A percentile compares a stretch with the other conserved stretches of the same genome.
These are phyloP conservation scores for Melanotaenia nigrans DNA, from an alignment of 2,797 vertebrate species.

Conservation along the genomic window DNA sequence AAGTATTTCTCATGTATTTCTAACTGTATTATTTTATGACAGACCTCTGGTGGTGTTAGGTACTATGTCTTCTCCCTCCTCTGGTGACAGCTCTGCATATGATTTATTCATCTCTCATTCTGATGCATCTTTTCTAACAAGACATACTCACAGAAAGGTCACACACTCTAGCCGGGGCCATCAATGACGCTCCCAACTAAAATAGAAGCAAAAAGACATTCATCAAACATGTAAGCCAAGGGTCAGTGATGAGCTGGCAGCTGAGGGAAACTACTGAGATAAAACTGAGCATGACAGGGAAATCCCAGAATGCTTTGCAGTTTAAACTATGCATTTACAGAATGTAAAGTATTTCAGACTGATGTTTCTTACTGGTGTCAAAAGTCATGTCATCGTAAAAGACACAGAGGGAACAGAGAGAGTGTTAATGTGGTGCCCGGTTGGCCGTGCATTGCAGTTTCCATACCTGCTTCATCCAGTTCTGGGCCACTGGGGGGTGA, in stretches of 20 bases:
- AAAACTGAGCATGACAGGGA: constrained; percentile 36
- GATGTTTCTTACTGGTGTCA: background rate
- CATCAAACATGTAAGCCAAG: constrained; percentile 73
- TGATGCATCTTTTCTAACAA: constrained; percentile 68
- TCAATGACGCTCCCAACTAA: constrained; percentile 59
- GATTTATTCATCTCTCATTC: constrained; percentile 53
- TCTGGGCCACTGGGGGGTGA: too few species aligned
- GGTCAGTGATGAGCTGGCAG: constrained; percentile 54
- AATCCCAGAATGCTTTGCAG: constrained; percentile 47
- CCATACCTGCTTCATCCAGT: too few species aligned
- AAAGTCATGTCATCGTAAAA: too few species aligned
- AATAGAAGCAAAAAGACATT: constrained; percentile 81
- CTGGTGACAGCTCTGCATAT: constrained; percentile 14
- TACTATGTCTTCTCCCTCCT: background rate
- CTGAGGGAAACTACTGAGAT: constrained; percentile 15
- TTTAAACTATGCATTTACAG: constrained; percentile 25
- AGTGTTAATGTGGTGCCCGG: too few species aligned
- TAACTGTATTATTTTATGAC: background rate
- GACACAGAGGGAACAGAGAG: too few species aligned
- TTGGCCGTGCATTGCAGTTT: too few species aligned
- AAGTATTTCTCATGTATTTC: constrained; percentile 13
- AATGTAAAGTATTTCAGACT: background rate
- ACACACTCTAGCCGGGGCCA: constrained; percentile 61
- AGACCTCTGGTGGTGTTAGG: background rate
- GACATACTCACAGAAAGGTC: constrained; percentile 71